Base-by-base conservation (phyloP, 2,888 invertebrate species). In the Cosmopolites sordidus region DNA sequence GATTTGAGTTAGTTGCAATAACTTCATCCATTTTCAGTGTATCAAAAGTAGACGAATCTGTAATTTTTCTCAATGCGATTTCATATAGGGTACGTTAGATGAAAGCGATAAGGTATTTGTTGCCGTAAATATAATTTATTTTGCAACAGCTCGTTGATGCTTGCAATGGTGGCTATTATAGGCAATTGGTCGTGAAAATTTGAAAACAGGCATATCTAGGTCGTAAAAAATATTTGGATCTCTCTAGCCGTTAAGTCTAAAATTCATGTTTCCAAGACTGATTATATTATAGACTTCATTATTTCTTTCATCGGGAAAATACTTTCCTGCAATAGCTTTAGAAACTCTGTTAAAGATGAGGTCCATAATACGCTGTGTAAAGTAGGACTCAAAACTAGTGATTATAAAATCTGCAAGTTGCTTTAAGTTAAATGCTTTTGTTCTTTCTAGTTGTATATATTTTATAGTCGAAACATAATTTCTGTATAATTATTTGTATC, bases 371-470 rank as follows among this genome's bases (percentile, higher is more conserved):
- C 56, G 17, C 16, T 56, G 56, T 42, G 2, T 48, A 39, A 12
- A 56, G 38, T 56, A 56, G 15, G 18, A 18, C 9, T 56, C 47
- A 48, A 27, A 56, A 41, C 30, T 39, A 40, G 27, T 40, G 1
- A 16, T 27, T 11, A 48, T 42, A 16, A 51, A 56, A 48, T 42
- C 48, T 11, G 14, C 12, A 5, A 57, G 38, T 44, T 54, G 50
- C 1, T 33, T 16, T 41, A 53, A 18, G 27, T 57, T 54, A 42
- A 42, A 54, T 16, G 56, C 56, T 43, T 56, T 53, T 15, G 54
- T 57, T 27, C 57, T 43, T 33, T 57, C 54, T 6, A 57, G 40
- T 8, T 51, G 52, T 44, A 56, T 56, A 17, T 56, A 48, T 33
- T 56, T 56, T 15, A 56, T n/a, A n/a, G n/a, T n/a, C n/a, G n/a